A percentile compares a stretch with the other conserved stretches of the same genome.
Conservation (phyloP, 2,113 vertebrate genomes). For the Sarotherodon lohbergeri region DNA sequence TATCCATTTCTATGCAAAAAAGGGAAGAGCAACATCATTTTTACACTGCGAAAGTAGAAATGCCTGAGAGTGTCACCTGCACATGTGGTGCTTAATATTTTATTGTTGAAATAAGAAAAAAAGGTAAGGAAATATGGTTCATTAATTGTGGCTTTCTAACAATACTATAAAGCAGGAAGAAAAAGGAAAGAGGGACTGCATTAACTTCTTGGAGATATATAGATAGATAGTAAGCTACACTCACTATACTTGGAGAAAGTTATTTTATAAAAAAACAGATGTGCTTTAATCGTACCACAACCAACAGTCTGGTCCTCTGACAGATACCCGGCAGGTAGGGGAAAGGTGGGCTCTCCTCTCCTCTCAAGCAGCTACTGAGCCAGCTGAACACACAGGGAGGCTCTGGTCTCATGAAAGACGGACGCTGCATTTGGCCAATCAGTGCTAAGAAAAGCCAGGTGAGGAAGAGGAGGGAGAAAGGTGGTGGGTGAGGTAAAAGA, state of each 20-base stretch:
- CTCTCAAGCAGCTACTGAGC: constrained; percentile 87
- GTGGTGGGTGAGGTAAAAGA: neutral
- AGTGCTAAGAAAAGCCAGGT: constrained; percentile 68
- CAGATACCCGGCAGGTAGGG: constrained; percentile 89
- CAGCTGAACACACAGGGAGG: constrained; percentile 90
- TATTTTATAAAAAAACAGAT: neutral
- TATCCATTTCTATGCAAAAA: neutral
- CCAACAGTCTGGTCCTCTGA: constrained; percentile 86
- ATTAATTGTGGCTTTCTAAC: neutral
- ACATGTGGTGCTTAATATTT: neutral
- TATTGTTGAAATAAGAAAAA: neutral
- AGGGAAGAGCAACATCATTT: neutral
- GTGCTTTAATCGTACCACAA: constrained; percentile 76
- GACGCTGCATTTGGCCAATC: constrained; percentile 84
- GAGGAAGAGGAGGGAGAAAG: neutral
- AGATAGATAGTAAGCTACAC: neutral
- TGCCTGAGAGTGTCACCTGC: neutral
- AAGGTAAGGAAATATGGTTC: neutral
- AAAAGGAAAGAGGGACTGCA: neutral
- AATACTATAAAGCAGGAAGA: neutral
- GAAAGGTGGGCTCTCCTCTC: constrained; percentile 78
- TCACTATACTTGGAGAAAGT: neutral
- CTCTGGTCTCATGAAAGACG: constrained; percentile 80
- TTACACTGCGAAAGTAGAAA: neutral
- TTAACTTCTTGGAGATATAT: neutral